Evolutionary conservation across 2,888 invertebrate species (phyloP).

Genomic region (Clusia tigrina): DNA sequence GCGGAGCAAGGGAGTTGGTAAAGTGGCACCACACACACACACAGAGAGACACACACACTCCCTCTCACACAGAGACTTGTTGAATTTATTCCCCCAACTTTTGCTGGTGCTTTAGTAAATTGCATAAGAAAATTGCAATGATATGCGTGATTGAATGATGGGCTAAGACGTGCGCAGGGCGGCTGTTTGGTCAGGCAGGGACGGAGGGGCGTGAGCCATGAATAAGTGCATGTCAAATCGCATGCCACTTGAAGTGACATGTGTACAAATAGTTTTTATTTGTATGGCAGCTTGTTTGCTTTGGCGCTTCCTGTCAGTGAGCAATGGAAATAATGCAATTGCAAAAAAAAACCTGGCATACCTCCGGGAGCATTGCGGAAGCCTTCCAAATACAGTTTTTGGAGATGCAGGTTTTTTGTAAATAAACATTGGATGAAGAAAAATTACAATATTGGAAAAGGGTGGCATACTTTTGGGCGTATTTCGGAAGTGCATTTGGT

Average conservation of each 20-base stretch:
- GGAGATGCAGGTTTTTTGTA: no score
- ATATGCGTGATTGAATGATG: neutral
- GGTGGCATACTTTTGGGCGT: neutral
- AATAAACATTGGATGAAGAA: no score
- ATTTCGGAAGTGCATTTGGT: neutral
- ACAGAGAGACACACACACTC: neutral
- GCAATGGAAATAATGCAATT: slow-evolving; percentile 16
- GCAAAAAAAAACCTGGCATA: no score
- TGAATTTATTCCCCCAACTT: no score
- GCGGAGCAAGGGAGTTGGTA: neutral
- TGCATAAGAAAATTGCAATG: slow-evolving; percentile 2
- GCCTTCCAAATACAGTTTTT: no score
- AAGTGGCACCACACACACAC: neutral
- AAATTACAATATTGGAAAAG: no score
- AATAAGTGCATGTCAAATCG: neutral
- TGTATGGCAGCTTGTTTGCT: neutral
- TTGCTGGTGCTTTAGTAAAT: neutral
- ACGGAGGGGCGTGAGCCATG: neutral
- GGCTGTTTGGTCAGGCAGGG: neutral
- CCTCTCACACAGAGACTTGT: neutral
- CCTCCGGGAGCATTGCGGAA: no score
- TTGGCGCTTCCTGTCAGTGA: no score
- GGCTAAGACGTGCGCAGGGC: neutral
- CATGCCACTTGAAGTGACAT: slow-evolving; percentile 5
- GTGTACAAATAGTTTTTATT: slow-evolving; percentile 1